Percentiles rank a stretch among this genome's conserved stretches.
These are phyloP conservation scores for Andrena marginata DNA, from an alignment of 2,888 invertebrate species.

Conservation along the genomic window DNA sequence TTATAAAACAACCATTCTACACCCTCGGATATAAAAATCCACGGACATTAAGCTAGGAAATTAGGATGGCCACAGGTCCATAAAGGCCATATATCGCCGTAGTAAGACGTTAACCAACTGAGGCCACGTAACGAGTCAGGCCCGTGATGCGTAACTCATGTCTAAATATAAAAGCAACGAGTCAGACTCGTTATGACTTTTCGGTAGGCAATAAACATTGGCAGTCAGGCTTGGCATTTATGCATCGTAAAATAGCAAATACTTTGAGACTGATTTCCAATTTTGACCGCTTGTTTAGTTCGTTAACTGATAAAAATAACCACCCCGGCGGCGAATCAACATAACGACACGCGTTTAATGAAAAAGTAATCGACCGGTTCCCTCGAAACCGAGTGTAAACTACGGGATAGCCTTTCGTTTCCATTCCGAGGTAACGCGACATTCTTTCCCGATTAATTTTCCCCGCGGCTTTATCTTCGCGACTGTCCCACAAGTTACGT, in stretches of 20 bases:
- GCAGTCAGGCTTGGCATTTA: conserved; percentile 15
- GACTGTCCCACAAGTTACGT: too few species aligned
- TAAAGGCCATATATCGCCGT: conserved; percentile 6
- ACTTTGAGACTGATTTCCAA: conserved; percentile 1
- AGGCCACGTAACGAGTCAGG: conserved; percentile 39
- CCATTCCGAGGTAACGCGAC: too few species aligned
- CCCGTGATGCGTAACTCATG: conserved; percentile 33
- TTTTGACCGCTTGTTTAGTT: conserved; percentile 2
- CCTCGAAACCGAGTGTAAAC: too few species aligned
- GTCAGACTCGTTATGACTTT: conserved; percentile 46
- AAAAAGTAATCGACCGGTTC: too few species aligned
- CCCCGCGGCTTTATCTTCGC: too few species aligned
- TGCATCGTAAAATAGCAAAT: conserved; percentile 15
- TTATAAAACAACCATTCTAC: too few species aligned
- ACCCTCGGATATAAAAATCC: conserved; percentile 2
- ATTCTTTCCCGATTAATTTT: too few species aligned
- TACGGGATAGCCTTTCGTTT: too few species aligned
- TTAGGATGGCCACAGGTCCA: background rate
- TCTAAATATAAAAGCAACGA: conserved; percentile 47
- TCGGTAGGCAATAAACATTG: conserved; percentile 27
- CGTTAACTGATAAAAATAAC: background rate
- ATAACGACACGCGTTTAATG: background rate
- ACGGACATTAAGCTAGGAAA: conserved; percentile 10
- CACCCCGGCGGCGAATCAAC: background rate
- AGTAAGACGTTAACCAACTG: conserved; percentile 55